Percentiles rank a stretch among this genome's conserved stretches.
phyloP scores from a whole-genome alignment of 2,888 invertebrate genomes.

The Dyspetes luteomarginatus region DNA sequence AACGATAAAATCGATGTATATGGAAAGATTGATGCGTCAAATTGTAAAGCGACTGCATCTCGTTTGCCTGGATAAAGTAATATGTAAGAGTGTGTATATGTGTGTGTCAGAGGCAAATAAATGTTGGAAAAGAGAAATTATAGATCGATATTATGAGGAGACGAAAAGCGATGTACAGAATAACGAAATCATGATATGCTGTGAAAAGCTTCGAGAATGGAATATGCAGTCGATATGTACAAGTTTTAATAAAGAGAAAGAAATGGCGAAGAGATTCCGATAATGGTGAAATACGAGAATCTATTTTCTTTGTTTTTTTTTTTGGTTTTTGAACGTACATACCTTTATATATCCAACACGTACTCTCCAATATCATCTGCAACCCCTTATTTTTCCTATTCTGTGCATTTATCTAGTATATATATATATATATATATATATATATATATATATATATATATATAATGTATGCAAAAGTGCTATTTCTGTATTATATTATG shows the following conservation, averaged over 20 bases:
- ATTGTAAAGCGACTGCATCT: neutral
- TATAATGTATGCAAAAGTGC: neutral
- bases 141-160: neutral
- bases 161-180: neutral
- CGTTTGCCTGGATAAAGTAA: neutral
- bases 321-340: neutral
- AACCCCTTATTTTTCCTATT: neutral
- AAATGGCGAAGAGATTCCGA: constrained; percentile 7
- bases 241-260: constrained; percentile 34
- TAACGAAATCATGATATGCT: constrained; percentile 14
- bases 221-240: constrained; percentile 24
- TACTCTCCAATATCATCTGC: neutral
- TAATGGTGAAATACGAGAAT: constrained; percentile 40
- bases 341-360: neutral
- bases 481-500: too few relatives aligned
- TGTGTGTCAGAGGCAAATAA: neutral
- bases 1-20: neutral
- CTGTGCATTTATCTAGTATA: neutral
- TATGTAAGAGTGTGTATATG: neutral
- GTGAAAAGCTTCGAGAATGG: constrained; percentile 14
- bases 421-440: neutral
- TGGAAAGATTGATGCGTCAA: neutral
- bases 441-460: neutral
- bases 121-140: neutral
- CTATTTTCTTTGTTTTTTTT: neutral